These are phyloP conservation scores for Drosophila dives DNA, from an alignment of 2,888 invertebrate species.

Conservation along the genomic window DNA sequence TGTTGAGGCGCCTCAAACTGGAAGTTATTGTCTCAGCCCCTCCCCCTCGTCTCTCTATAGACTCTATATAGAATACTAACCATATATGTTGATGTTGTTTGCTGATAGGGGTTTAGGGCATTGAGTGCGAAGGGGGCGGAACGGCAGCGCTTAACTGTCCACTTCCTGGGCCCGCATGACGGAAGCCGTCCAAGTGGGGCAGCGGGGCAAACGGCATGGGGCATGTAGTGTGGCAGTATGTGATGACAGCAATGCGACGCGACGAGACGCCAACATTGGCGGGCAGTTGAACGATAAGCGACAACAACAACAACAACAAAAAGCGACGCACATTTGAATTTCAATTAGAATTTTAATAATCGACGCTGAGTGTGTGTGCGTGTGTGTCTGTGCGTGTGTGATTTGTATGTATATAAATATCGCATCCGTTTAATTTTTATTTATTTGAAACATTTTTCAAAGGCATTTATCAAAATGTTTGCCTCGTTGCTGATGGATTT, in stretches of 20 bases:
- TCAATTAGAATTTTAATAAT: slow-evolving; percentile 81
- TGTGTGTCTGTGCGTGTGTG: slow-evolving; percentile 1
- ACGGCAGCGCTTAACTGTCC: slow-evolving; percentile 70
- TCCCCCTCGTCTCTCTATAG: background rate
- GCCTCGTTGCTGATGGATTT: slow-evolving; percentile 59
- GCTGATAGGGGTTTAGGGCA: slow-evolving; percentile 13
- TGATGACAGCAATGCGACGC: slow-evolving; percentile 30
- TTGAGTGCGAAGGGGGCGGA: background rate
- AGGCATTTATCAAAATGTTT: slow-evolving; percentile 67
- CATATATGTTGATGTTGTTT: slow-evolving; percentile 29
- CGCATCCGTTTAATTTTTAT: slow-evolving; percentile 61
- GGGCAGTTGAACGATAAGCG: slow-evolving; percentile 50
- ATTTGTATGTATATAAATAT: slow-evolving; percentile 63
- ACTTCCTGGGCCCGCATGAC: slow-evolving; percentile 79
- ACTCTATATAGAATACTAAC: slow-evolving; percentile 9
- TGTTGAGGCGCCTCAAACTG: background rate
- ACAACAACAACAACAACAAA: slow-evolving; percentile 37
- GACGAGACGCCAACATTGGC: slow-evolving; percentile 39
- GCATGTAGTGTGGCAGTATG: slow-evolving; percentile 14
- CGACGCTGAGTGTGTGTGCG: slow-evolving; percentile 50
- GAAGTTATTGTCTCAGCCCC: background rate
- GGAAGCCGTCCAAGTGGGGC: slow-evolving; percentile 56
- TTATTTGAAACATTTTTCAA: slow-evolving; percentile 44
- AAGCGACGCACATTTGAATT: slow-evolving; percentile 76
- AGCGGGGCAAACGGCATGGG: slow-evolving; percentile 2